phyloP scores from a whole-genome alignment of 2,888 invertebrate genomes.

The Ashinkailepas kermadecensis region DNA sequence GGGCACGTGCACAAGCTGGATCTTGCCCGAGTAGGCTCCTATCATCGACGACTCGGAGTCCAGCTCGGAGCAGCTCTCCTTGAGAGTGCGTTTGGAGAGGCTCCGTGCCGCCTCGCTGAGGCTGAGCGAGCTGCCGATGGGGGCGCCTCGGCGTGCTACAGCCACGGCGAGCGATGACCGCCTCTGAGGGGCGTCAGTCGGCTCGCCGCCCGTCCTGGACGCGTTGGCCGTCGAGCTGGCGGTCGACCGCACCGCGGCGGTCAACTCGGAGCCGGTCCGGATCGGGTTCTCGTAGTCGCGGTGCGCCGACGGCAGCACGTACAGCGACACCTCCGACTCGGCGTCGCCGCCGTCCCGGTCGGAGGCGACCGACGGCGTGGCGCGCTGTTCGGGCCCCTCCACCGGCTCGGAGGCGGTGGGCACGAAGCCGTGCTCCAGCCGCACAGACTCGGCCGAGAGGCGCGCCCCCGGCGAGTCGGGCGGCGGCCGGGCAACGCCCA shows the following conservation, averaged over 20 bases:
- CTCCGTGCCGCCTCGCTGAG: neutral
- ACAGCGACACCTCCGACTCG: neutral
- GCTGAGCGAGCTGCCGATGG: no score
- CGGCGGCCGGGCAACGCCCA: neutral
- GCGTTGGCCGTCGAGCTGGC: neutral
- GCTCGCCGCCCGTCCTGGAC: neutral
- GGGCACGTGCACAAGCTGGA: neutral
- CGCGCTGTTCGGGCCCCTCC: neutral
- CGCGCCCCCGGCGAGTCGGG: neutral
- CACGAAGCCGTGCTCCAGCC: neutral
- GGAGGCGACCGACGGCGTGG: neutral
- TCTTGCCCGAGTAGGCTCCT: neutral
- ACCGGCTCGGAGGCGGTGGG: neutral
- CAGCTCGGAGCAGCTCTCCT: neutral
- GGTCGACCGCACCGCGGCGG: neutral
- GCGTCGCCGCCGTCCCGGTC: neutral
- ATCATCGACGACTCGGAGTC: neutral
- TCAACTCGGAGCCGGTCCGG: neutral
- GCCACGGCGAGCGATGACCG: no score
- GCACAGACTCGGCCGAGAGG: neutral
- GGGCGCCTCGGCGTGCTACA: no score
- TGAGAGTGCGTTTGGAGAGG: neutral
- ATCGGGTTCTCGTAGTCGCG: neutral
- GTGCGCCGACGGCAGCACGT: neutral
- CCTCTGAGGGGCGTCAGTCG: neutral